Conservation (phyloP, 1,140 invertebrate genomes). For the Camponotus floridanus region DNA sequence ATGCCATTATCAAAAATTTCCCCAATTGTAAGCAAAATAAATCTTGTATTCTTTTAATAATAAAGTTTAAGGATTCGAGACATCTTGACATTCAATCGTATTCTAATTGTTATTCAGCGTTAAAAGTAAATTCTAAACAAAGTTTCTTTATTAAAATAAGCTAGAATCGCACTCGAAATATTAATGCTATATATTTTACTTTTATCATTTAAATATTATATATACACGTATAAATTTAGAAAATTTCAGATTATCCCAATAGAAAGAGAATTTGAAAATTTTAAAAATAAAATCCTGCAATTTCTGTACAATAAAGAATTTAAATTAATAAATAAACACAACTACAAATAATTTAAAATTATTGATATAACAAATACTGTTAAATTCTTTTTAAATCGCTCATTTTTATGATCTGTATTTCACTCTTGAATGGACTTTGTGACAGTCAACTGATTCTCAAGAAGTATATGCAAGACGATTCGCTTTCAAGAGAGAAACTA, state of each 20-base stretch:
- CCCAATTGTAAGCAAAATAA: conserved; percentile 23
- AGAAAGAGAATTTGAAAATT: too few relatives aligned
- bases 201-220: too few relatives aligned
- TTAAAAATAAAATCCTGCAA: too few relatives aligned
- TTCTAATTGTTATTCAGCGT: not conserved
- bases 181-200: too few relatives aligned
- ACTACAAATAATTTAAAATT: not conserved
- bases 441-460: conserved; percentile 5
- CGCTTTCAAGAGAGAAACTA: conserved; percentile 3
- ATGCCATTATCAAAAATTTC: conserved; percentile 9
- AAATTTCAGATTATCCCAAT: too few relatives aligned
- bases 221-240: too few relatives aligned
- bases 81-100: not conserved
- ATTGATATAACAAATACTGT: not conserved
- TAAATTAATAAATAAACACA: not conserved
- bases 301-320: not conserved
- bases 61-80: conserved; percentile 25
- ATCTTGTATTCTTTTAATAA: not conserved
- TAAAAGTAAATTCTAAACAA: not conserved
- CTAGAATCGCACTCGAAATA: not conserved
- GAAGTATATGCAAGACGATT: not conserved
- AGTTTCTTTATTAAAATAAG: not conserved
- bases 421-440: not conserved
- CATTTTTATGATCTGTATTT: not conserved
- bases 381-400: not conserved